Base-by-base conservation (phyloP, 92 coral and sea anemone species). In the Anthopleura xanthogrammica region DNA sequence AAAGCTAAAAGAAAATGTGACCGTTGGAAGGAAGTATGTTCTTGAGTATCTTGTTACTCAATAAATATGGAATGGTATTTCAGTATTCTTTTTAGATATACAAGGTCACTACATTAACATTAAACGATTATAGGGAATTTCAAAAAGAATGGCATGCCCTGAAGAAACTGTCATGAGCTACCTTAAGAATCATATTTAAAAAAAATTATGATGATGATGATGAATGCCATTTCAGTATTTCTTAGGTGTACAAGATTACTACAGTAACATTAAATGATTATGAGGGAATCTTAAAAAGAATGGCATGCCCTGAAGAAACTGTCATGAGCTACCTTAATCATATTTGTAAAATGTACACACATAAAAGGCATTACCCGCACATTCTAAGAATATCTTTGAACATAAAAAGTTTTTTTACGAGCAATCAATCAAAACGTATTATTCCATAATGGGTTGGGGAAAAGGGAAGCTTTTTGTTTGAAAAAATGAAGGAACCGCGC, bases 41-140 rank as follows among this genome's bases (percentile, higher is more conserved):
- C 50, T 23, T 1, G 16, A 79, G 72, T 57, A 41, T 79, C 82
- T 55, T n/a, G 82, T 79, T 79, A 24, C 82, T n/a, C 17, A 52
- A 16, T 79, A 79, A n/a, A 23, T 39, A 46, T 10, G 82, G 39
- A 24, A 79, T 24, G 52, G 72, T 12, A 13, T 68, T 68, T 68
- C 42, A 12, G 70, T 62, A 68, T 68, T 68, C 36, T 65, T 29
- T 23, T 68, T 7, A 68, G 74, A 6, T 23, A 6, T 65, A 3
- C 65, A 12, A 16, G 12, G 19, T 29, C 36, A 29, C 36, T 29
- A 29, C 36, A 29, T 29, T 29, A 29, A 29, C 36, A 29, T 29
- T 29, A 29, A 14, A 19, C 22, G 12, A 19, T 16, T 60, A 14
- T 14, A 14, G 4, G 65, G 65, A 60, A 19, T 60, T 9, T 12